A percentile compares a stretch with the other conserved stretches of the same genome.
phyloP scores from a whole-genome alignment of 1,140 invertebrate species.

The Drosophila nikananu region DNA sequence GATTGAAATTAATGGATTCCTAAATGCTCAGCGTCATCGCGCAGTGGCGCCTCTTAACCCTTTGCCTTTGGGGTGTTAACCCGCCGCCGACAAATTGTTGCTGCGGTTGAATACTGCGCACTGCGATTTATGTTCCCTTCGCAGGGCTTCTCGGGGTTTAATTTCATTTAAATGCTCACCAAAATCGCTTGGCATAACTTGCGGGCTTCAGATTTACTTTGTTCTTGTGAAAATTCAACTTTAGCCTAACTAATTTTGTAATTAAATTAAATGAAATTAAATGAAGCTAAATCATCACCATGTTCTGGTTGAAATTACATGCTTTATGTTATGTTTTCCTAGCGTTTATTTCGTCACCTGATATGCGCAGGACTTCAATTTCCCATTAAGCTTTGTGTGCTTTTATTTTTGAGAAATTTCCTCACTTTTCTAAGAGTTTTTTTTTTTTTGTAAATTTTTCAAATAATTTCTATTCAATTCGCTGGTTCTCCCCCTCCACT shows the following conservation, averaged over 20 bases:
- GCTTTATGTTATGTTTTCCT: neutral
- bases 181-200: constrained; percentile 1
- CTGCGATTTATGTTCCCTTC: constrained; percentile 28
- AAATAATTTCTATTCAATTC: constrained; percentile 42
- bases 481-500: neutral
- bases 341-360: neutral
- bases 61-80: constrained; percentile 21
- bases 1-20: constrained; percentile 80
- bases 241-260: neutral
- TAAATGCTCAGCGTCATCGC: constrained; percentile 69
- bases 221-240: neutral
- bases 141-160: constrained; percentile 30
- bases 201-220: neutral
- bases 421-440: constrained; percentile 1
- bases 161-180: constrained; percentile 51
- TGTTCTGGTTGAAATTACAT: neutral
- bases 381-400: neutral
- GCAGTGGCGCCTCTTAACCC: constrained; percentile 34
- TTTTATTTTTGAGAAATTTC: constrained; percentile 15
- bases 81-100: constrained; percentile 57
- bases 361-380: neutral
- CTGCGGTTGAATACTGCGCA: constrained; percentile 28
- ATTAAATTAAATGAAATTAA: neutral
- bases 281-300: too few relatives aligned
- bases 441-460: constrained; percentile 15